phyloP scores from a whole-genome alignment of 2,797 vertebrate species.

The Trichosurus vulpecula region DNA sequence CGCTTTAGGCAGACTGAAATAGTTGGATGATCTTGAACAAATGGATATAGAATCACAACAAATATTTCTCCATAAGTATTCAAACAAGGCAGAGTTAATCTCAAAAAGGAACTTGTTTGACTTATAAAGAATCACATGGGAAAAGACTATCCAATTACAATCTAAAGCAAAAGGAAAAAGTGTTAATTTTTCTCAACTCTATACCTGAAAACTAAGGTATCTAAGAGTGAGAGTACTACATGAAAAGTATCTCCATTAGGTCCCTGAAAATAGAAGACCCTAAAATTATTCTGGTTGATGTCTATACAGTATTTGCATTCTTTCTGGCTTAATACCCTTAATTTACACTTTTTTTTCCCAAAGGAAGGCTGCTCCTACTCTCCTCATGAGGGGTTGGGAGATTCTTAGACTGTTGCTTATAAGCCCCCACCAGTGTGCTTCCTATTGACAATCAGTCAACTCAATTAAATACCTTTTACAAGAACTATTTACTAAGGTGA shows the following conservation, averaged over 20 bases:
- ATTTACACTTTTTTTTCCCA: background rate
- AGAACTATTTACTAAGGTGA: background rate
- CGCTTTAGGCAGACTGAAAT: background rate
- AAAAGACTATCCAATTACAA: background rate
- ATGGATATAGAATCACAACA: background rate
- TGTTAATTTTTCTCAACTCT: background rate
- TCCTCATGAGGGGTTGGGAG: background rate
- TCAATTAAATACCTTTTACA: background rate
- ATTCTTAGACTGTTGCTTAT: background rate
- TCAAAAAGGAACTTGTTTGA: background rate
- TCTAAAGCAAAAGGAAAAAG: background rate
- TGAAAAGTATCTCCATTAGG: background rate
- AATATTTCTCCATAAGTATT: background rate
- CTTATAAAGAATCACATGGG: background rate
- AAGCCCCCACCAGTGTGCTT: background rate
- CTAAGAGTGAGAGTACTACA: background rate
- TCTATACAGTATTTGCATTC: background rate
- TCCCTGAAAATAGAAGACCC: background rate
- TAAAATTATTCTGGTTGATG: background rate
- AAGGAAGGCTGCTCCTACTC: background rate
- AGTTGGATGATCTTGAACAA: background rate
- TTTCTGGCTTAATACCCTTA: background rate
- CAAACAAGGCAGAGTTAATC: background rate
- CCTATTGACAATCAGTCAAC: background rate
- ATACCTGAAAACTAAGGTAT: background rate